These are phyloP conservation scores for Bambusicola thoracicus DNA, from an alignment of 2,113 vertebrate genomes.

Conservation along the genomic window DNA sequence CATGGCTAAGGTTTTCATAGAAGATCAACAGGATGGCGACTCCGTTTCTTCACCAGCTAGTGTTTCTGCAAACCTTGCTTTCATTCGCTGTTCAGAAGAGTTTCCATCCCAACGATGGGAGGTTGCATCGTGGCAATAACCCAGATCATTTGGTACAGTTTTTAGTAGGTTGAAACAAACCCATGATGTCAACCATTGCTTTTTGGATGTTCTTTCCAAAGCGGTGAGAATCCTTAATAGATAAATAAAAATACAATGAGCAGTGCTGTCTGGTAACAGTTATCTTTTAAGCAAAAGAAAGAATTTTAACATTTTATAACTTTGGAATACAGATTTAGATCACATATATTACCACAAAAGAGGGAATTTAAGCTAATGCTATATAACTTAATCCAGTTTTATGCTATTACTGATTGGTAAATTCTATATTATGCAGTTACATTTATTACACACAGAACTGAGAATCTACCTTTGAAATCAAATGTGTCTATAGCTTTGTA, in stretches of 20 bases:
- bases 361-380: not conserved
- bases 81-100: conserved; percentile 20
- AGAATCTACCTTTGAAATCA: not conserved
- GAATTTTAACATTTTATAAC: not conserved
- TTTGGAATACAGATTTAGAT: not conserved
- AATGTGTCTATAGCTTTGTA: not conserved
- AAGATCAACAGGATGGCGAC: not conserved
- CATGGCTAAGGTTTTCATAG: not conserved
- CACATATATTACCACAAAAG: not conserved
- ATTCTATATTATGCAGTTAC: not conserved
- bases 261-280: not conserved
- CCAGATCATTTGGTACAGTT: conserved; percentile 84
- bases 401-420: not conserved
- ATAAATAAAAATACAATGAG: not conserved
- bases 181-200: conserved; percentile 87
- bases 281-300: not conserved
- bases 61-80: conserved; percentile 17
- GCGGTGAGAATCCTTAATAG: conserved; percentile 90
- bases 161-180: conserved; percentile 76
- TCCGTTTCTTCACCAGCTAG: not conserved
- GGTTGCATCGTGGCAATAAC: not conserved
- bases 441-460: not conserved
- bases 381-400: not conserved
- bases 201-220: conserved; percentile 87
- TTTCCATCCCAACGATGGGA: not conserved